Evolutionary conservation across 2,888 invertebrate species (phyloP), one percentile per base, ranked within the genome.

Genomic region (Sphecodes monilicornis): DNA sequence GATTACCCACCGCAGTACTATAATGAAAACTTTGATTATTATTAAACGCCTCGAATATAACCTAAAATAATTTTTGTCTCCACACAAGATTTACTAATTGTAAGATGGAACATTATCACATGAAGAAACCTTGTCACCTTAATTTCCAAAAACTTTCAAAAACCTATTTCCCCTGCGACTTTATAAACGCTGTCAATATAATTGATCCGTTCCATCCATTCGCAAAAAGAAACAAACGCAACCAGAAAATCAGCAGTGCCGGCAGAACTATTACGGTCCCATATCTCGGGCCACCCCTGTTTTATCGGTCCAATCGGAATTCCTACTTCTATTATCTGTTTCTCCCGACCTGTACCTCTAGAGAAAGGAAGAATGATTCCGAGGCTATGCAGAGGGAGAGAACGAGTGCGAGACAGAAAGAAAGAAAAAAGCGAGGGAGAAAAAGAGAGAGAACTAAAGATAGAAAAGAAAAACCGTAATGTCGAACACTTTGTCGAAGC

Each of bases 401-500:
- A 16, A 29, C 22, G n/a, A 36, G 32, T 0, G 57, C 46, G 32
- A 13, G 10, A 39, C 6, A 41, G 68, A 29, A 1, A 54, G 43
- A 75, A 60, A 57, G 71, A 46, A 18, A 73, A 41, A 13, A 11
- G 3, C 10, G 10, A 43, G 43, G 43, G 43, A 11, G 3, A 43
- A 13, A 43, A 43, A 13, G n/a, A 11, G 26, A 0, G 57, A 57
- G 11, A 57, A 26, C 26, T 16, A 57, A 57, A 16, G 26, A 57
- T 13, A 57, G 60, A 36, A 32, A 36, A 41, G 26, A 26, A 46
- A 76, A 46, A 70, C 76, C 78, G 82, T 88, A 89, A 88, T 70
- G 86, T 72, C 87, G 88, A 91, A 90, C 88, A 91, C 91, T 89
- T 89, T 86, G 89, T 89, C 82, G 82, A 60, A 71, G 82, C 83